Conservation (phyloP, 2,888 invertebrate genomes). For the Melinaea menophilus region DNA sequence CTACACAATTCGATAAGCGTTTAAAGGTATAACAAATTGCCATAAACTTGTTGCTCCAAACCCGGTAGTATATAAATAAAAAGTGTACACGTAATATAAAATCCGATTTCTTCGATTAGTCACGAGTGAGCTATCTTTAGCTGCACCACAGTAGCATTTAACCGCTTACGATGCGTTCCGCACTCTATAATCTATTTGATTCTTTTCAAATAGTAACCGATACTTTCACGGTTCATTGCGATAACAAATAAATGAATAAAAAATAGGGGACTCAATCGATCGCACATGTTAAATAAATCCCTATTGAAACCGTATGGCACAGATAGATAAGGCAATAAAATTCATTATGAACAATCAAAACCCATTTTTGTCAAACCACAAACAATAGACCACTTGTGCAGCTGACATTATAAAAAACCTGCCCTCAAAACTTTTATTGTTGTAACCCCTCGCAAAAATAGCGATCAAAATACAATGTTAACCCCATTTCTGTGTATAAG, state of each 20-base stretch:
- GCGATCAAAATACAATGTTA: constrained; percentile 27
- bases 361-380: constrained; percentile 47
- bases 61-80: background rate
- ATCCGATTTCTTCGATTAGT: constrained; percentile 21
- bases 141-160: constrained; percentile 26
- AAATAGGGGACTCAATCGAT: constrained; percentile 45
- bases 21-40: no score
- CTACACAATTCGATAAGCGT: no score
- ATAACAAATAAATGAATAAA: constrained; percentile 67
- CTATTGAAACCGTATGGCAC: constrained; percentile 28
- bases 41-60: background rate
- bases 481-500: constrained; percentile 35
- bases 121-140: constrained; percentile 16
- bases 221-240: constrained; percentile 63
- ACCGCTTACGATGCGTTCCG: constrained; percentile 24
- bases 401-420: constrained; percentile 66
- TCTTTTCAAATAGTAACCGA: constrained; percentile 56
- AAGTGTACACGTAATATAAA: background rate
- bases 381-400: constrained; percentile 68
- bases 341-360: constrained; percentile 43
- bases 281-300: constrained; percentile 39
- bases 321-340: constrained; percentile 41
- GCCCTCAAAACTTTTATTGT: constrained; percentile 38
- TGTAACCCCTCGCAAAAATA: constrained; percentile 26
- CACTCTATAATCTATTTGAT: constrained; percentile 49